Evolutionary conservation across 1,140 invertebrate genomes (phyloP).

Genomic region (Zaprionus taronus): DNA sequence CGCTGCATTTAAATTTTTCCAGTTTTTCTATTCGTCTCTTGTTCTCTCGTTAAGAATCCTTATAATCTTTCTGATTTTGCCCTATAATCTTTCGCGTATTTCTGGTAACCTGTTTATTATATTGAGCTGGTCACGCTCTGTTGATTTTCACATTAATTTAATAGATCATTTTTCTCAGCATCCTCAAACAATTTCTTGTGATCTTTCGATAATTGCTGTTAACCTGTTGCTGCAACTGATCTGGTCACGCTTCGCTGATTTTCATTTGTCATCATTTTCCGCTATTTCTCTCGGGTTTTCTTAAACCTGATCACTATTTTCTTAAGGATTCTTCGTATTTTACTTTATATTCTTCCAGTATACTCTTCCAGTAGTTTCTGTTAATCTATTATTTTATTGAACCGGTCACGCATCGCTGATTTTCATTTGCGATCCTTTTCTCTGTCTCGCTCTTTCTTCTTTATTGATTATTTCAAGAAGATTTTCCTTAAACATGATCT

Average conservation of each 20-base stretch:
- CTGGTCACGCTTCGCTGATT: constrained; percentile 46
- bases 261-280: constrained; percentile 1
- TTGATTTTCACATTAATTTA: constrained; percentile 31
- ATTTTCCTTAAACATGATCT: background rate
- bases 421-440: constrained; percentile 11
- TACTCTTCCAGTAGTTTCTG: constrained; percentile 26
- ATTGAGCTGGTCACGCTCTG: constrained; percentile 55
- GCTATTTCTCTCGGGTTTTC: background rate
- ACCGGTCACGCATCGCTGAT: constrained; percentile 42
- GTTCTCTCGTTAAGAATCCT: background rate
- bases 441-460: background rate
- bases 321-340: too few species aligned
- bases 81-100: background rate
- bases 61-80: background rate
- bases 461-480: background rate
- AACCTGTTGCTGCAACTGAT: constrained; percentile 32
- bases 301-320: too few species aligned
- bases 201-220: constrained; percentile 23
- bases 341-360: background rate
- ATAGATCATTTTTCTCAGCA: background rate
- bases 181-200: background rate
- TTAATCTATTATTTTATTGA: constrained; percentile 34
- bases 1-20: background rate
- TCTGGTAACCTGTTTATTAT: constrained; percentile 46
- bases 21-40: background rate